Evolutionary conservation across 2,797 vertebrate genomes (phyloP), one percentile per base, ranked within the genome.

Genomic region (Molossus molossus): DNA sequence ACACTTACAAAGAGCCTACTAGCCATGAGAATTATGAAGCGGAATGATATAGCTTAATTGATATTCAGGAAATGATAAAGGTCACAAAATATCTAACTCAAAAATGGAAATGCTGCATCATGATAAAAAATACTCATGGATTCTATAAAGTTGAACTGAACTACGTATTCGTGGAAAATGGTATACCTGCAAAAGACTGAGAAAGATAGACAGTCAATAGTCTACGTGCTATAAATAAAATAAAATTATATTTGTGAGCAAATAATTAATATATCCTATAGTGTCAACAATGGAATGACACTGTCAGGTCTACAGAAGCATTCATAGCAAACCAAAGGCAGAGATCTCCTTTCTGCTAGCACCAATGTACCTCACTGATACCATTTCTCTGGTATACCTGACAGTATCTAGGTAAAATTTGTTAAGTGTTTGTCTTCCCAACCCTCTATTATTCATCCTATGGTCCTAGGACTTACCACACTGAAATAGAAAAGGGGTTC

Each of bases 61-160:
- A 57, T 27, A 90, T 87, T 72, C 57, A 77, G 53, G 50, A 77
- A 58, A 40, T 40, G 55, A 85, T 33, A 82, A 94, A 82, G 11
- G 45, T 25, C 65, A 15, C 23, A 90, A 77, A 90, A 70, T 40
- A 67, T n/a, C 14, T n/a, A 77, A 17, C 29, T 94, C 58, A 90
- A 70, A 62, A 94, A 77, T 13, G 45, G 53, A 79, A 92, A 86
- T 60, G 37, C 9, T 92, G 60, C 85, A 77, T 48, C 62, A 70
- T 87, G 21, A 93, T 23, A 53, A 87, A 70, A 45, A 87, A 87
- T 5, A 45, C 50, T 55, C 25, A 72, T 10, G 72, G 23, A 62
- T 40, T 60, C 40, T 48, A 60, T 48, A 58, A 58, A 67, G 50
- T n/a, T 81, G 58, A 87, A 60, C 45, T 87, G 65, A 67, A 67